phyloP scores from a whole-genome alignment of 2,888 invertebrate species.

The Notocelia uddmanniana region DNA sequence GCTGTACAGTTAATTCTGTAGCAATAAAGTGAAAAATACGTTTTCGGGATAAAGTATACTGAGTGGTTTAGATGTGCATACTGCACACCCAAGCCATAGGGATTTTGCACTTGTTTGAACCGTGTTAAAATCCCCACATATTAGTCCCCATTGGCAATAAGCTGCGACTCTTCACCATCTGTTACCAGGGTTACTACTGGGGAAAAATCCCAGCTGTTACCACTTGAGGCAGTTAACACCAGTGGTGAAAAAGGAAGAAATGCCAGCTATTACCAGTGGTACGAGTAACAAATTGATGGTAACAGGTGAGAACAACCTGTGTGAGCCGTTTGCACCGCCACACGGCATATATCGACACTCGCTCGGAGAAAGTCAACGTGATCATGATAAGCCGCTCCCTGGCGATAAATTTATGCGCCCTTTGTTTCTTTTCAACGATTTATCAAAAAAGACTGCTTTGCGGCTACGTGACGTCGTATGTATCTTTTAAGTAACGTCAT shows the following conservation, averaged over 20 bases:
- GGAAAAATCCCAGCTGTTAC: too few relatives aligned
- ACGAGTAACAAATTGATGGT: too few relatives aligned
- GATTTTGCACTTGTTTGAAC: conserved; percentile 15
- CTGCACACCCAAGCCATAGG: not conserved
- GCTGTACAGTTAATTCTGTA: not conserved
- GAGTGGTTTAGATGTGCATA: not conserved
- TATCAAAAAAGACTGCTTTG: conserved; percentile 76
- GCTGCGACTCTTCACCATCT: too few relatives aligned
- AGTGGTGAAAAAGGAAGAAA: too few relatives aligned
- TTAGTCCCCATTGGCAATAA: too few relatives aligned
- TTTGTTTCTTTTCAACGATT: conserved; percentile 83
- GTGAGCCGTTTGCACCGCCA: conserved; percentile 45
- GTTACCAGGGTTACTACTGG: too few relatives aligned
- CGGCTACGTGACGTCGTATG: conserved; percentile 51
- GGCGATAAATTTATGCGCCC: conserved; percentile 81
- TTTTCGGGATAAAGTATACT: not conserved
- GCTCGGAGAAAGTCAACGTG: conserved; percentile 77
- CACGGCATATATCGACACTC: conserved; percentile 64
- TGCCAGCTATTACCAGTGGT: too few relatives aligned
- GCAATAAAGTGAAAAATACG: not conserved
- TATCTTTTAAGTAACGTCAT: conserved; percentile 56
- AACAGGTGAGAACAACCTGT: not conserved
- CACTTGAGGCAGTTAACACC: too few relatives aligned
- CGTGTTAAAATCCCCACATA: not conserved
- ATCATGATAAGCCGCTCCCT: conserved; percentile 78